Conservation (phyloP, 2,888 invertebrate species). For the Apamea sordens region DNA sequence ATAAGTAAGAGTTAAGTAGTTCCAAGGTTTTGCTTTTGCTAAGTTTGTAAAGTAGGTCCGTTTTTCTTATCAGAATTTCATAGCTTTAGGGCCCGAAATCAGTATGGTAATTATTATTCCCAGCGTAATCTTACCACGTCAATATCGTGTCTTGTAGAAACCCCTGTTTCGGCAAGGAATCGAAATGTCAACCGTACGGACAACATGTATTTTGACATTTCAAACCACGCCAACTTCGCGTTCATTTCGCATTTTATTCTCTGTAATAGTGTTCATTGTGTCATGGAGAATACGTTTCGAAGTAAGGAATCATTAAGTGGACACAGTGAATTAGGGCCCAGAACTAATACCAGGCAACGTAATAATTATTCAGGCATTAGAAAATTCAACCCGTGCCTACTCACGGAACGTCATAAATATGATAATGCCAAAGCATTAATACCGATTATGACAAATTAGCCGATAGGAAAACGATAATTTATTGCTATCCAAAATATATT, state of each 20-base stretch:
- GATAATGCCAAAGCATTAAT: constrained; percentile 57
- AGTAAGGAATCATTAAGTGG: not conserved
- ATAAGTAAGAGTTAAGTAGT: constrained; percentile 40
- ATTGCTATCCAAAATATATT: constrained; percentile 58
- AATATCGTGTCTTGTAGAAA: not conserved
- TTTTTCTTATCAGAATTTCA: constrained; percentile 4
- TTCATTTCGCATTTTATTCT: too few relatives aligned
- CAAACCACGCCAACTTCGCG: not conserved
- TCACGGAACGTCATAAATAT: constrained; percentile 52
- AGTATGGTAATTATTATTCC: not conserved
- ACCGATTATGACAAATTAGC: constrained; percentile 60
- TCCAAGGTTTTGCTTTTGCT: constrained; percentile 14
- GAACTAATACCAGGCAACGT: not conserved
- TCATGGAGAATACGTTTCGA: not conserved
- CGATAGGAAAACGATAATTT: constrained; percentile 59
- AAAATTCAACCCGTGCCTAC: constrained; percentile 31
- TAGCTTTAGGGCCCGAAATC: not conserved
- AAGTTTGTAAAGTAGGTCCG: not conserved
- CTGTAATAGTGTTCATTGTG: not conserved
- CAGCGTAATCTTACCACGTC: not conserved
- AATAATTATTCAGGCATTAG: constrained; percentile 35
- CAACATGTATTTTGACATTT: not conserved
- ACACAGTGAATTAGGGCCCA: not conserved
- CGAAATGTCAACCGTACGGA: not conserved
- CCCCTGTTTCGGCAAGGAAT: not conserved